Conservation (phyloP, 1,140 invertebrate genomes). For the Lordiphosa mommai region DNA sequence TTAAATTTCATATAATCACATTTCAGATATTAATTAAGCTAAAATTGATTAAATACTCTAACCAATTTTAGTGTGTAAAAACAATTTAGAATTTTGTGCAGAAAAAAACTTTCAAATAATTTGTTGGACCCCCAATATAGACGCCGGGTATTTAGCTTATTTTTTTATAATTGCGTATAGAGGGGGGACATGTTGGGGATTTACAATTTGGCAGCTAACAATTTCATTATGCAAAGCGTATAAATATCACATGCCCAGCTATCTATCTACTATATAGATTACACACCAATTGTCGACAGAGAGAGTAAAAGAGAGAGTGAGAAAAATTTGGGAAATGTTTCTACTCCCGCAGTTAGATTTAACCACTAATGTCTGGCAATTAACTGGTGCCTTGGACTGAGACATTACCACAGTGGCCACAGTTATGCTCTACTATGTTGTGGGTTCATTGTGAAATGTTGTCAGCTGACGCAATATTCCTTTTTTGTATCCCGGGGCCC, state of each 20-base stretch:
- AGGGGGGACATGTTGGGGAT: conserved; percentile 13
- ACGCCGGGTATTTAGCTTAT: too few species aligned
- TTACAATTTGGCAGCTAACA: conserved; percentile 27
- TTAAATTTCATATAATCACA: too few species aligned
- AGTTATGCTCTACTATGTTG: conserved; percentile 17
- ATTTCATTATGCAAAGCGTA: conserved; percentile 58
- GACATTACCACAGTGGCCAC: background rate
- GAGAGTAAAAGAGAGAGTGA: too few species aligned
- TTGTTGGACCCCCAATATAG: too few species aligned
- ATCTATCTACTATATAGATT: conserved; percentile 45
- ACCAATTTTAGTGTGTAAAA: too few species aligned
- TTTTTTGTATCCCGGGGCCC: conserved; percentile 4
- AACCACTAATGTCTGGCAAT: too few species aligned
- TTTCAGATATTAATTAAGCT: too few species aligned
- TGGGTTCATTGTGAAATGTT: conserved; percentile 23
- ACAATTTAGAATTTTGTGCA: too few species aligned
- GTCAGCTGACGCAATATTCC: conserved; percentile 33
- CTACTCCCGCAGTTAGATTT: too few species aligned
- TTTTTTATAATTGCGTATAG: conserved; percentile 35
- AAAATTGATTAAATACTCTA: too few species aligned
- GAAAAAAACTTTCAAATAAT: too few species aligned
- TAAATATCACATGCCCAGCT: conserved; percentile 23
- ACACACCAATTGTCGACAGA: conserved; percentile 1
- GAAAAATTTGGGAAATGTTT: conserved; percentile 20
- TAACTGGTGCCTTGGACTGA: too few species aligned